These are phyloP conservation scores for Ormyrus labotus DNA, from an alignment of 2,888 invertebrate species.

Conservation along the genomic window DNA sequence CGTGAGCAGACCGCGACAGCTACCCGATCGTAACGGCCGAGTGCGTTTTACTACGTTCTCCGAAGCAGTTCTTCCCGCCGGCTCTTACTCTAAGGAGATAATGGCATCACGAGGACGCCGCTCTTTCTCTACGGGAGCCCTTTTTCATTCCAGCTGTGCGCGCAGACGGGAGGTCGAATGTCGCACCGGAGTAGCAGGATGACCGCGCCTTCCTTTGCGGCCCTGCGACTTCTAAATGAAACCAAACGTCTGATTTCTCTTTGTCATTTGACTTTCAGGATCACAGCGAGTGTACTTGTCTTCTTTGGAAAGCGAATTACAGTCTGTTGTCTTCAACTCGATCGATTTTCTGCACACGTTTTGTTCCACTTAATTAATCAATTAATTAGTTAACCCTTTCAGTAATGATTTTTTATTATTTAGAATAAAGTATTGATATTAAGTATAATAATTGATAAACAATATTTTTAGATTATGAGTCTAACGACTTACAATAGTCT, in stretches of 20 bases:
- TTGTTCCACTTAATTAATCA: no score
- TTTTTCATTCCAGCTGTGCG: not conserved
- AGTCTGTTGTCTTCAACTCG: no score
- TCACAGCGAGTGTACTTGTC: not conserved
- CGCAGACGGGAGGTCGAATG: not conserved
- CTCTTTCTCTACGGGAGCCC: not conserved
- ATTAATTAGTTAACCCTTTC: no score
- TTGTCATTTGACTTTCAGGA: not conserved
- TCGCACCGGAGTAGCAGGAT: no score
- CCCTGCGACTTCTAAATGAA: not conserved
- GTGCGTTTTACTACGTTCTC: constrained; percentile 22
- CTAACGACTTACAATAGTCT: no score
- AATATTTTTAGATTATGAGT: no score
- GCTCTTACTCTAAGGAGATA: constrained; percentile 12
- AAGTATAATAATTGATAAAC: no score
- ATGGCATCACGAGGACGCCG: not conserved
- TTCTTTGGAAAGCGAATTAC: no score
- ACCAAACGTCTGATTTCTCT: not conserved
- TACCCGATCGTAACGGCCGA: constrained; percentile 19
- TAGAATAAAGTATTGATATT: no score
- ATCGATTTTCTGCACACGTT: no score
- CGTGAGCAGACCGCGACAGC: constrained; percentile 3
- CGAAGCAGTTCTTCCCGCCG: not conserved
- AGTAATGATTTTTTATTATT: no score
- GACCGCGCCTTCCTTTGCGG: not conserved